Evolutionary conservation across 1,140 invertebrate species (phyloP), one percentile per base, ranked within the genome.

Genomic region (Brachionus plicatilis): DNA sequence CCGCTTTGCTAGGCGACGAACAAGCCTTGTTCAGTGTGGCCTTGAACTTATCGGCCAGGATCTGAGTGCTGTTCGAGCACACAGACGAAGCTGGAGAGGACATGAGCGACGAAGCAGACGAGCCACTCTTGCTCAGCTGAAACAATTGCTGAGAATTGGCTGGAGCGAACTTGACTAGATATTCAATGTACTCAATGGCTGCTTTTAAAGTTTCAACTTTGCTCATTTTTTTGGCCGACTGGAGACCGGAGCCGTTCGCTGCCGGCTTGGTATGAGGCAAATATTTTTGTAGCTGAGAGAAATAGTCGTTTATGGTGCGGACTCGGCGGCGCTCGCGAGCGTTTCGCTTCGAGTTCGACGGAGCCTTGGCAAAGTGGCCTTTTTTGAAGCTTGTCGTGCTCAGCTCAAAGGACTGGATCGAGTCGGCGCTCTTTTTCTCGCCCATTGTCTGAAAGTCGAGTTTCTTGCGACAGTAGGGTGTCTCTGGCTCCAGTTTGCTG

Each of bases 121-220:
- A 80, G 24, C 50, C 17, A 24, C 41, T 53, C 24, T 80, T 56
- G 20, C 24, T 60, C 14, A 65, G n/a, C 29, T 56, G 76, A 56
- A 65, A 65, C 50, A 65, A 60, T 27, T 60, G 76, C 4, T 82
- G 79, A 14, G 14, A 47, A 82, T 82, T 82, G 8, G 79, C n/a
- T 5, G 79, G 79, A n/a, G 65, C 79, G 65, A 82, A 82, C 45
- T 60, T 68, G 11, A 65, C 1, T 0, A 82, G 43, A 17, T 82
- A 82, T 65, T 82, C 79, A n/a, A 82, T 82, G 53, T 82, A 82
- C 11, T 82, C 79, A 43, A 82, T 82, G 20, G 79, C 79, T 47
- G 79, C 79, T 47, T 82, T 82, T 4, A 82, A 11, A 1, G 79
- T 82, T 37, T 82, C 79, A 6, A 82, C 79, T 65, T 82, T 82